Base-by-base conservation (phyloP, 2,797 vertebrate species). In the Neosilurus hyrtlii region DNA sequence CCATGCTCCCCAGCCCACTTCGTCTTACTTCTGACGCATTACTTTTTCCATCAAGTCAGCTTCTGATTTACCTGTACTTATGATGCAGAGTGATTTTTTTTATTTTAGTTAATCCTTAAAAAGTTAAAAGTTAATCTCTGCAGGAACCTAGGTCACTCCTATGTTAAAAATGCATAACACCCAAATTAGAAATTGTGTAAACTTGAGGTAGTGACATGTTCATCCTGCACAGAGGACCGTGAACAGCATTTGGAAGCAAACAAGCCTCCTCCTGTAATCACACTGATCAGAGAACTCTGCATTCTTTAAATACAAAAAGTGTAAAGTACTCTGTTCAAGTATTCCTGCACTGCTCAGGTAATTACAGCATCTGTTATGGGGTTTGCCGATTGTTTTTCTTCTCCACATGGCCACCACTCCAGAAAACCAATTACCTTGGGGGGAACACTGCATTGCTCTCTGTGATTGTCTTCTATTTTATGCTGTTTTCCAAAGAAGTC, bases 291-390 rank as follows among this genome's bases (percentile, higher is more conserved):
- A 85, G 80, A 57, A 63, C 52, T 65, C 76, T 62, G 79, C 77
- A 77, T 76, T 43, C 35, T 20, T 73, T 82, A 83, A 82, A 78
- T 14, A 67, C n/a, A 79, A 70, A 84, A 76, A 74, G 86, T 84
- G 79, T 86, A 83, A 86, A 86, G 87, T 81, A 85, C 88, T 86
- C 72, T 52, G 86, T 87, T 86, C 84, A 81, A 87, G 87, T 86
- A 80, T 88, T 91, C 89, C 84, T 90, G 88, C 57, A 88, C 89
- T 91, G 91, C 93, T 92, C 91, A 94, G 94, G 93, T 94, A 94
- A 94, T 95, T 94, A 94, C 90, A 92, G 92, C 93, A 94, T 94
- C 93, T 95, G 93, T 94, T 95, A 93, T 93, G 92, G 91, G 94
- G 89, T 91, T 89, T 92, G 90, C 89, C 90, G 90, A 94, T 93